These are phyloP conservation scores for Delphinus delphis DNA, from an alignment of 2,113 vertebrate genomes.

Conservation along the genomic window DNA sequence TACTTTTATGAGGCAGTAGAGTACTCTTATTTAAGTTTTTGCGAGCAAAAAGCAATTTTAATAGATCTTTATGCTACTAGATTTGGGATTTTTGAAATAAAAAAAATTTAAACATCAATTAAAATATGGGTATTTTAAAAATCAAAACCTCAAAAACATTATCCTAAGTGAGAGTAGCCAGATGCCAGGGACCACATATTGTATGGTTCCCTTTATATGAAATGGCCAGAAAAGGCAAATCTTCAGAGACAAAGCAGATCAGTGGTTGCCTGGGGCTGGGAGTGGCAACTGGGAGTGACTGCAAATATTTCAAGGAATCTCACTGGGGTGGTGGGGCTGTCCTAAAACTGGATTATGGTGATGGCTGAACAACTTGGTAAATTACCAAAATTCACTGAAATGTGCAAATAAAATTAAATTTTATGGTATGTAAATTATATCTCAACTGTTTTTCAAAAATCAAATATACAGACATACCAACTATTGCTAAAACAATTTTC, in stretches of 20 bases:
- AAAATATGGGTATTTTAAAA: background rate
- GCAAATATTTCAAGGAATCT: background rate
- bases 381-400: background rate
- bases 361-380: background rate
- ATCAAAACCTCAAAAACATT: background rate
- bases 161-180: background rate
- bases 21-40: background rate
- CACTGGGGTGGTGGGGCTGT: background rate
- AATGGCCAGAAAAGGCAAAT: background rate
- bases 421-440: background rate
- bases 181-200: background rate
- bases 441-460: background rate
- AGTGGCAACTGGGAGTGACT: background rate
- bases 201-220: background rate
- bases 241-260: background rate
- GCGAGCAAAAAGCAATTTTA: background rate
- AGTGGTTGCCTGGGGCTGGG: background rate
- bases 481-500: background rate
- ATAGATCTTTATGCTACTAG: background rate
- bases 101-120: background rate
- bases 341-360: background rate
- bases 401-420: background rate
- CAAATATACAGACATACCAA: background rate
- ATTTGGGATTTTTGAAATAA: constrained; percentile 20
- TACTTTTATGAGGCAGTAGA: background rate